Evolutionary conservation across 2,797 vertebrate genomes (phyloP).

Genomic region (Falco novaeseelandiae): DNA sequence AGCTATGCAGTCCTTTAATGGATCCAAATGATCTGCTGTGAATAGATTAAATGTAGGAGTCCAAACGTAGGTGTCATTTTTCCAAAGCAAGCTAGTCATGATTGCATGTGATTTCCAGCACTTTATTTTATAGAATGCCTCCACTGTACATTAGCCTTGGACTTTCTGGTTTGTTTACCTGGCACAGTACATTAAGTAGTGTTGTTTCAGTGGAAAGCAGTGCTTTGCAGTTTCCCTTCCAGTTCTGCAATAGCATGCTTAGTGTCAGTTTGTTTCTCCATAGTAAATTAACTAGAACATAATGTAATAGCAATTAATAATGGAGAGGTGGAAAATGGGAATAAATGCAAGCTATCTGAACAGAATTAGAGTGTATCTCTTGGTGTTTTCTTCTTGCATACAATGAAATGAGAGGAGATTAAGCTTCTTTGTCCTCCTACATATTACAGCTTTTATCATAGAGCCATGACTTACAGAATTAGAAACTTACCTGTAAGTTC

Average conservation of each 20-base stretch:
- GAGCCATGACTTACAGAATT: background rate
- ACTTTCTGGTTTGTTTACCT: background rate
- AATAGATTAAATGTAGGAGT: background rate
- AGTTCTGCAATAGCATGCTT: background rate
- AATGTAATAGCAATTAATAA: background rate
- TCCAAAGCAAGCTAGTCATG: background rate
- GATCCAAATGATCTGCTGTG: accelerated
- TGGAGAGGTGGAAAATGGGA: background rate
- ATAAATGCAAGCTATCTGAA: background rate
- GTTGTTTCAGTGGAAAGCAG: background rate
- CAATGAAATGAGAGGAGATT: background rate
- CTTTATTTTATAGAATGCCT: background rate
- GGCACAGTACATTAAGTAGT: background rate
- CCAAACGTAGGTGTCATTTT: background rate
- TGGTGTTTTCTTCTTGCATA: background rate
- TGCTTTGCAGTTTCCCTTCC: background rate
- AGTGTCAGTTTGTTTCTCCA: background rate
- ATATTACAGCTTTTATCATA: background rate
- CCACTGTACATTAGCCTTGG: background rate
- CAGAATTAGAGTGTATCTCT: background rate
- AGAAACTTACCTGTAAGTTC: background rate
- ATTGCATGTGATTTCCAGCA: background rate
- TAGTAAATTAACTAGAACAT: background rate
- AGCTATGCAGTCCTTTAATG: background rate
- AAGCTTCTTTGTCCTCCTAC: background rate